Percentiles rank a stretch among this genome's conserved stretches.
Evolutionary conservation across 2,113 vertebrate species (phyloP).

Genomic region (Lophius piscatorius): DNA sequence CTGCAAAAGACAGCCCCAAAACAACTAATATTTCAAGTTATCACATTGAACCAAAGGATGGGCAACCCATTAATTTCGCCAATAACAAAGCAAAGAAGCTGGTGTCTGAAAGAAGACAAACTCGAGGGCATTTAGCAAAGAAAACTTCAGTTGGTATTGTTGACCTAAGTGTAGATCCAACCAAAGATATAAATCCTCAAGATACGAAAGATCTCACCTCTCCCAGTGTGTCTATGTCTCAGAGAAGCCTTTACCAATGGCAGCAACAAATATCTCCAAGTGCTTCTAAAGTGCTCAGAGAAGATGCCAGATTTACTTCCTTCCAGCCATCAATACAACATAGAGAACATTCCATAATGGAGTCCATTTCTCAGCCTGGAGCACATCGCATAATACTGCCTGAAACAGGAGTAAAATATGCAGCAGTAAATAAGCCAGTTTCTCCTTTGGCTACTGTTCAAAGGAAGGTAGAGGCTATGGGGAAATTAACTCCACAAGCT

Average conservation of each 20-base stretch:
- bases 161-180: constrained; percentile 80
- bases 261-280: constrained; percentile 24
- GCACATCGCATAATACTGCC: constrained; percentile 10
- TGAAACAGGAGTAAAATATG: not conserved
- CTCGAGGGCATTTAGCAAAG: constrained; percentile 46
- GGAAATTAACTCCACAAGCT: not conserved
- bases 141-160: constrained; percentile 67
- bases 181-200: constrained; percentile 15
- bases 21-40: constrained; percentile 43
- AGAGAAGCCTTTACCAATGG: constrained; percentile 7
- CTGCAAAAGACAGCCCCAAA: constrained; percentile 69
- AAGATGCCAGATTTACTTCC: constrained; percentile 16
- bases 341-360: constrained; percentile 1
- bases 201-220: constrained; percentile 62
- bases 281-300: not conserved
- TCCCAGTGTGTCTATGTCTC: constrained; percentile 8
- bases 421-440: constrained; percentile 16
- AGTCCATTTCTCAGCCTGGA: constrained; percentile 25
- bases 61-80: constrained; percentile 88
- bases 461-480: constrained; percentile 10
- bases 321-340: constrained; percentile 16
- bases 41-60: constrained; percentile 74
- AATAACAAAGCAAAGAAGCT: constrained; percentile 78
- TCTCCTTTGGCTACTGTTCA: constrained; percentile 8
- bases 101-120: constrained; percentile 73